Evolutionary conservation across 2,888 invertebrate species (phyloP), one percentile per base, ranked within the genome.

Genomic region (Lochmaea capreae): DNA sequence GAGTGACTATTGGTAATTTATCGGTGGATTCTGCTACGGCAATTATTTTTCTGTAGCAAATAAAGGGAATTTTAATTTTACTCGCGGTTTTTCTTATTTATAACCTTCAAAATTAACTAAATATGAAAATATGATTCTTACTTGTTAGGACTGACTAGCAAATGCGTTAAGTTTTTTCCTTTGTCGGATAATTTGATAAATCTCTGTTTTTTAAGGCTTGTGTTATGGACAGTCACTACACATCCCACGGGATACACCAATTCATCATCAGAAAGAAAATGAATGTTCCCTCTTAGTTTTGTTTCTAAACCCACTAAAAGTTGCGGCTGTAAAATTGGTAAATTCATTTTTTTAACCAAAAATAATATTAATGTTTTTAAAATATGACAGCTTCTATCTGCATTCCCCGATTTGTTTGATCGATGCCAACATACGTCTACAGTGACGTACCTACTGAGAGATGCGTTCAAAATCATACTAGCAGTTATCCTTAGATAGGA

Each of bases 171-270:
- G 61, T 90, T 88, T 79, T 90, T 90, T 68, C 91, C 90, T 82
- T 92, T 93, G 66, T 93, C 92, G 52, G 91, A 89, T 33, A 94
- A 87, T 79, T 91, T 90, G 66, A 95, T 92, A 81, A 93, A 93
- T 81, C 91, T 91, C 84, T 96, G 95, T 78, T 91, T 92, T 83
- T 92, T 92, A 80, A 91, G 90, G 9, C 90, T 88, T 84, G 91
- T 91, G 84, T 95, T 93, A 81, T 96, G 94, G 74, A 95, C 89
- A 0, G 92, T 90, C 65, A 96, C 87, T 1, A 93, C 93, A 67
- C 93, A 92, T 67, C 95, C 95, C 43, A 93, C 93, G 0, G 95
- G 94, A 86, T 95, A 95, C 65, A 95, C 88, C 54, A 95, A 90
- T 83, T 95, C 95, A 39, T 93, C 91, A 83, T 93, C 94, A 22